A percentile compares a stretch with the other conserved stretches of the same genome.
These are phyloP conservation scores for Oreohelix idahoensis DNA, from an alignment of 1,140 invertebrate genomes.

Conservation along the genomic window DNA sequence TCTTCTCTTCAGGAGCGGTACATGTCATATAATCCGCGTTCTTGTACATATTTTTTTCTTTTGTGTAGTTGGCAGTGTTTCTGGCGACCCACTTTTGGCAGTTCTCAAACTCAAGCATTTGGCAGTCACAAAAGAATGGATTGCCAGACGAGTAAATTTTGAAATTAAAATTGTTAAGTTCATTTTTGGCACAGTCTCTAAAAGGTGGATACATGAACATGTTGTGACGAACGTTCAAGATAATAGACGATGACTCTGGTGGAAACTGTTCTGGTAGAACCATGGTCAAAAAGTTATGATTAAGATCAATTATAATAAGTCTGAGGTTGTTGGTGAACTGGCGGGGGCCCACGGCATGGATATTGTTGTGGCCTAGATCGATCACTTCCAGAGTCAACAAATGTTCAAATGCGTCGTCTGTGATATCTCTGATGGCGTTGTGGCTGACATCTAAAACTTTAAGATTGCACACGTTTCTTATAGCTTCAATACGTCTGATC, in stretches of 20 bases:
- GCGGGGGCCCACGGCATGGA: conserved; percentile 17
- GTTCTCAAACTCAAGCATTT: conserved; percentile 37
- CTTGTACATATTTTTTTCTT: conserved; percentile 5
- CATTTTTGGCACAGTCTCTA: conserved; percentile 31
- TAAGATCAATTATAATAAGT: conserved; percentile 31
- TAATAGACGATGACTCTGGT: not conserved
- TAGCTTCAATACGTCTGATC: conserved; percentile 17
- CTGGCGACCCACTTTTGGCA: conserved; percentile 29
- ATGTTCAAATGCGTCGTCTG: conserved; percentile 25
- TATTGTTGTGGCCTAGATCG: conserved; percentile 33
- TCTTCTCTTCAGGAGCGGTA: not conserved
- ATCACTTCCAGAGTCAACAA: conserved; percentile 11
- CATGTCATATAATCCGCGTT: conserved; percentile 29
- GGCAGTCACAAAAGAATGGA: conserved; percentile 49
- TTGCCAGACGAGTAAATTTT: conserved; percentile 31
- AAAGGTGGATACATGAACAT: conserved; percentile 37
- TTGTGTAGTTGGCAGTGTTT: not conserved
- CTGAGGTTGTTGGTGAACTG: not conserved
- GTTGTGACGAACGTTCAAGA: conserved; percentile 40
- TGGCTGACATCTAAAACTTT: conserved; percentile 37
- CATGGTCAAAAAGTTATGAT: conserved; percentile 29
- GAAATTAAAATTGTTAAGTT: conserved; percentile 15
- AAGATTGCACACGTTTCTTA: conserved; percentile 20
- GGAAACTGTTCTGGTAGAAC: conserved; percentile 37
- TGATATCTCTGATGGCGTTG: conserved; percentile 33